Conservation (phyloP, 37 sponge, comb jelly and placozoan species). For the Chondrilla cf. caribensis region DNA sequence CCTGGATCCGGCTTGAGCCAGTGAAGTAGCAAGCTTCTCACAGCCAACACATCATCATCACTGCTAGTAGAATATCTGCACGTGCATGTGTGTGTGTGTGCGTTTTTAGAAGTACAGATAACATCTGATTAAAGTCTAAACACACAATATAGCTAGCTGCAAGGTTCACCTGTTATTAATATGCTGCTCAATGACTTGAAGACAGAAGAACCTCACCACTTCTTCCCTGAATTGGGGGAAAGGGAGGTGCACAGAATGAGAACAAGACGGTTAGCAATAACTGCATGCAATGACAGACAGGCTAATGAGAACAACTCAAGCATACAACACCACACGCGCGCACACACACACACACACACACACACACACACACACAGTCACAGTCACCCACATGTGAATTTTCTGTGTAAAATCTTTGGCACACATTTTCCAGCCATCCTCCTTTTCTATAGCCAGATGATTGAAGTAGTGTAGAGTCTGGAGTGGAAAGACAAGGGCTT, state of each 20-base stretch:
- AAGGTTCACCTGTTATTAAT: conserved; percentile 37
- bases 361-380: background rate
- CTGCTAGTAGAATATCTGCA: conserved; percentile 41
- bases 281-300: background rate
- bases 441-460: conserved; percentile 29
- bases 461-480: conserved; percentile 73
- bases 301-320: background rate
- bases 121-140: background rate
- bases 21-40: conserved; percentile 47
- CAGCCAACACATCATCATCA: conserved; percentile 52
- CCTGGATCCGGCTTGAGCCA: conserved; percentile 48
- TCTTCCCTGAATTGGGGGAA: conserved; percentile 40
- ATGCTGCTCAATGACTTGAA: conserved; percentile 76
- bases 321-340: background rate
- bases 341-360: background rate
- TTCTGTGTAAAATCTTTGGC: conserved; percentile 50
- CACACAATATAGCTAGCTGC: background rate
- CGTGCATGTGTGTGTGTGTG: background rate
- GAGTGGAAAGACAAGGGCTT: background rate
- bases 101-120: background rate
- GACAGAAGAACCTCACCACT: conserved; percentile 66
- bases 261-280: background rate
- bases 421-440: conserved; percentile 80
- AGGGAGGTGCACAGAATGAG: background rate
- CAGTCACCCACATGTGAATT: conserved; percentile 41